These are phyloP conservation scores for Bombyx huttoni DNA, from an alignment of 2,888 invertebrate species.

Conservation along the genomic window DNA sequence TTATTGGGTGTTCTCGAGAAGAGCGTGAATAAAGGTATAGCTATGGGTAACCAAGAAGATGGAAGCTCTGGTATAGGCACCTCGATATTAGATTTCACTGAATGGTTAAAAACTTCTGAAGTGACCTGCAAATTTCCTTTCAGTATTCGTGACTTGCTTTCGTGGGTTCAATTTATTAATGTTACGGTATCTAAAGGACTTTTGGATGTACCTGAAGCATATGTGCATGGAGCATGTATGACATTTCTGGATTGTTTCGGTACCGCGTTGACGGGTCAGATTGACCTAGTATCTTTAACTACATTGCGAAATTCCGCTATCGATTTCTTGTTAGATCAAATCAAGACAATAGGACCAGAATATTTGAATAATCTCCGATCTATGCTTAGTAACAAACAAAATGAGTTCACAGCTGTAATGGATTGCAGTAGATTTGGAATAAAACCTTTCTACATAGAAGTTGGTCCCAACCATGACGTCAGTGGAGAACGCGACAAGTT, in stretches of 20 bases:
- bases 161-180: constrained; percentile 94
- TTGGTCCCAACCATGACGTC: constrained; percentile 43
- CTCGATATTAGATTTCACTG: constrained; percentile 84
- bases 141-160: constrained; percentile 92
- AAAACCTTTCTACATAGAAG: constrained; percentile 80
- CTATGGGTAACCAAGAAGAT: constrained; percentile 65
- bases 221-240: constrained; percentile 91
- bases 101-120: constrained; percentile 81
- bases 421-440: constrained; percentile 76
- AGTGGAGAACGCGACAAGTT: constrained; percentile 59
- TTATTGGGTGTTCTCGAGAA: constrained; percentile 85
- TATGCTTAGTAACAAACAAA: constrained; percentile 39
- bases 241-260: constrained; percentile 94
- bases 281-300: constrained; percentile 68
- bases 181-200: constrained; percentile 52
- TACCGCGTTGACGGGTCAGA: constrained; percentile 82
- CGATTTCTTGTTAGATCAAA: constrained; percentile 69
- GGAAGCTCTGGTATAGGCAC: constrained; percentile 74
- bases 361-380: constrained; percentile 33
- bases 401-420: constrained; percentile 39
- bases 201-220: constrained; percentile 75
- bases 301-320: constrained; percentile 66
- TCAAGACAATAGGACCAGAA: constrained; percentile 46
- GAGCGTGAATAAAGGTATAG: constrained; percentile 75
- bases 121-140: constrained; percentile 84